A percentile compares a stretch with the other conserved stretches of the same genome.
Evolutionary conservation across 2,113 vertebrate genomes (phyloP).

Genomic region (Amblyornis subalaris): DNA sequence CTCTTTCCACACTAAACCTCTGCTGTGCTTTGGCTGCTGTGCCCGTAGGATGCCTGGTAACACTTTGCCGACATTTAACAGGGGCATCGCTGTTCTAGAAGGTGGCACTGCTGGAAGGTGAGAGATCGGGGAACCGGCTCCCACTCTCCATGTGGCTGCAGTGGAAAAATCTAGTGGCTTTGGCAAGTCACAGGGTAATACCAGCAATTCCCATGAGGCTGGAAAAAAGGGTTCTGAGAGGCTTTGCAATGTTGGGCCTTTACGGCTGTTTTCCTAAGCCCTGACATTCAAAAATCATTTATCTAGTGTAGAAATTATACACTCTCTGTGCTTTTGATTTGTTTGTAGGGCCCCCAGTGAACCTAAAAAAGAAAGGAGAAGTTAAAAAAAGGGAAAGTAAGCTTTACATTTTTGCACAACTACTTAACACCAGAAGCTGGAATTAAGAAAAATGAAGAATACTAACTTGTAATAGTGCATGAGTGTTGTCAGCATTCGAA

Average conservation of each 20-base stretch:
- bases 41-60: neutral
- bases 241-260: neutral
- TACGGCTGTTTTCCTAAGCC: neutral
- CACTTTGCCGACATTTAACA: neutral
- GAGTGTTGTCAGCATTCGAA: neutral
- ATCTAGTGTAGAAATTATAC: neutral
- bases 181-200: neutral
- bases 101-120: neutral
- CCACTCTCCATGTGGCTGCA: neutral
- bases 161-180: neutral
- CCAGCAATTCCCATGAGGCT: neutral
- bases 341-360: neutral
- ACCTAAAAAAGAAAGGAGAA: neutral
- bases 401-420: neutral
- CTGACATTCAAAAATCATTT: neutral
- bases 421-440: neutral
- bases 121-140: neutral
- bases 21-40: rapidly evolving
- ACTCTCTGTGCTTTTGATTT: neutral
- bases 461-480: neutral
- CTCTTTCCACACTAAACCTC: neutral
- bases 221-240: neutral
- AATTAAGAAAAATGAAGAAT: neutral
- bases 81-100: neutral
- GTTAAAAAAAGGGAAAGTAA: neutral